Base-by-base conservation (phyloP, 2,113 vertebrate genomes). In the Otis tarda region DNA sequence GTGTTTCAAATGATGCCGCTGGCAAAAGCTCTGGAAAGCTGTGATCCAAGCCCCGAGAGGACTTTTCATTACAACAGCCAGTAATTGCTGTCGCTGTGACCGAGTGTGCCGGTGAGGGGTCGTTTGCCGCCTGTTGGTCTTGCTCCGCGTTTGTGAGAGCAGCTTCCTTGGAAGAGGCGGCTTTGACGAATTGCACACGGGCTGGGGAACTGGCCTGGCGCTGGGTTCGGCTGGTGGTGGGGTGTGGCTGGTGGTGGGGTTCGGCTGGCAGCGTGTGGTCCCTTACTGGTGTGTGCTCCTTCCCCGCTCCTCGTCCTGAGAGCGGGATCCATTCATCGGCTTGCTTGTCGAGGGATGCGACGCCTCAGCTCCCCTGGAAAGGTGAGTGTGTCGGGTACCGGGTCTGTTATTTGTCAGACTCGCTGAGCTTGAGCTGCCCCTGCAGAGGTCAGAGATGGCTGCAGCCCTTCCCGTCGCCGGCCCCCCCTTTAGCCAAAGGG, bases 241-340 rank as follows among this genome's bases (percentile, higher is more conserved):
- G 25, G 24, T 14, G 8, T 13, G 5, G 69, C 8, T 31, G 56
- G 50, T 50, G 3, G 23, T 1, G 28, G 15, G 8, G 10, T 76
- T 12, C 18, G 70, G 37, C 87, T 41, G 73, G 52, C 41, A 12
- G 23, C 1, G 1, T 1, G 9, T 3, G 52, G 52, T 6, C 45
- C 1, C 28, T 53, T 2, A 6, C 3, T 12, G 71, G 77, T 13
- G 6, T 1, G 13, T 14, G 23, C 4, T 52, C 45, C 60, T 43
- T 43, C 53, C 52, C 30, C 3, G 6, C 60, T 31, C 56, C 47
- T 35, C 50, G 4, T 12, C 49, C 56, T 4, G 3, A 22, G 43
- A 53, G 31, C 0, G 0, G 56, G 55, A 13, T 20, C 35, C 17
- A 0, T 18, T 7, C 39, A 3, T 28, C 24, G 1, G 1, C 23